A percentile compares a stretch with the other conserved stretches of the same genome.
Evolutionary conservation across 2,888 invertebrate species (phyloP).

Genomic region (Cataglyphis albicans): DNA sequence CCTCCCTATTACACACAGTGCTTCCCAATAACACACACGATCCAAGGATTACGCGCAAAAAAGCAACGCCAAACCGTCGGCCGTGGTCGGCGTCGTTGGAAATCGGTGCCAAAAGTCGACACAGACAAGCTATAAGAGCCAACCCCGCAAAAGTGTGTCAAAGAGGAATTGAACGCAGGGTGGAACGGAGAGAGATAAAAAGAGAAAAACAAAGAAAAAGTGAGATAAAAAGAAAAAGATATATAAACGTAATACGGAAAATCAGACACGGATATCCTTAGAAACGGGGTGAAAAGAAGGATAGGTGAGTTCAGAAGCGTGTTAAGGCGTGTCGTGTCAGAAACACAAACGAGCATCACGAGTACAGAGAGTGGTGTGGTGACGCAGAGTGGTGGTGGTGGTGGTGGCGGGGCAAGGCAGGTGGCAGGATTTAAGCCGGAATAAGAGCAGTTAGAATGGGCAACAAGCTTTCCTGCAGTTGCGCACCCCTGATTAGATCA

Average conservation of each 20-base stretch:
- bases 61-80: conserved; percentile 48
- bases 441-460: conserved; percentile 90
- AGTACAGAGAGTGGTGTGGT: conserved; percentile 49
- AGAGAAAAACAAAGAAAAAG: conserved; percentile 38
- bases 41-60: conserved; percentile 49
- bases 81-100: conserved; percentile 54
- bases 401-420: conserved; percentile 31
- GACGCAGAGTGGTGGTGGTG: conserved; percentile 36
- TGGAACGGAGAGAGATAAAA: conserved; percentile 59
- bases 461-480: conserved; percentile 98
- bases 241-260: conserved; percentile 29
- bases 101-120: conserved; percentile 78
- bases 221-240: conserved; percentile 48
- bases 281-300: conserved; percentile 28
- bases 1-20: conserved; percentile 81
- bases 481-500: conserved; percentile 96
- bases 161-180: conserved; percentile 55
- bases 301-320: conserved; percentile 28
- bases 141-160: conserved; percentile 54
- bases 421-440: conserved; percentile 54
- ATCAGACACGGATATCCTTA: conserved; percentile 42
- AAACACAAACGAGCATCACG: conserved; percentile 50
- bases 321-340: conserved; percentile 43
- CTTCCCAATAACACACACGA: conserved; percentile 79
- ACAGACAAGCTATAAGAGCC: conserved; percentile 76